These are phyloP conservation scores for Cyrtonyx montezumae DNA, from an alignment of 2,113 vertebrate species.

Conservation along the genomic window DNA sequence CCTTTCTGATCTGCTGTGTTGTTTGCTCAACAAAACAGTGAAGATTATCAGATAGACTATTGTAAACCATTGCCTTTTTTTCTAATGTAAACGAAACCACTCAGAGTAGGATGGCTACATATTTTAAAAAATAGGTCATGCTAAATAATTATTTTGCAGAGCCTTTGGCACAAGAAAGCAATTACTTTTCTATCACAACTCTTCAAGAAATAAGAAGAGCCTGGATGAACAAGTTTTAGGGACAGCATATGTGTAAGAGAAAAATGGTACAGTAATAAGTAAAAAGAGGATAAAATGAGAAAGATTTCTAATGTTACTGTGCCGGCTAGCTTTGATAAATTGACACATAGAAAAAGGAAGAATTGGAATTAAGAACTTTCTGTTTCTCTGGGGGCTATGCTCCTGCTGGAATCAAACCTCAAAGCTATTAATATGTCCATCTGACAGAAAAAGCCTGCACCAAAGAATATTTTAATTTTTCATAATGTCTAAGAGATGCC, in stretches of 20 bases:
- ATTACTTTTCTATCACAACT: neutral
- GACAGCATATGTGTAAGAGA: neutral
- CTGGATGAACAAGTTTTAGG: neutral
- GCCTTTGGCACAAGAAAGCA: constrained; percentile 40
- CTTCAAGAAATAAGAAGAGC: neutral
- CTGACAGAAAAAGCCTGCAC: constrained; percentile 4
- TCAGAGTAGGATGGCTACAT: neutral
- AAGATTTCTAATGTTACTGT: neutral
- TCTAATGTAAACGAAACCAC: constrained; percentile 40
- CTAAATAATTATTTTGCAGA: constrained; percentile 17
- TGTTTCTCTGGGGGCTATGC: constrained; percentile 16
- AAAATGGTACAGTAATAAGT: neutral
- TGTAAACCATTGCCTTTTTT: constrained; percentile 47
- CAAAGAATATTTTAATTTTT: constrained; percentile 66
- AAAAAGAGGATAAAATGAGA: neutral
- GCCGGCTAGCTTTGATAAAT: constrained; percentile 40
- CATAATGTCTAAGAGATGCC: constrained; percentile 34
- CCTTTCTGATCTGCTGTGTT: neutral
- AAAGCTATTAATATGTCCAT: constrained; percentile 15
- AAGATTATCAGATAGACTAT: constrained; percentile 50
- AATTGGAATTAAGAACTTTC: constrained; percentile 26
- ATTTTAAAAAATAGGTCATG: neutral
- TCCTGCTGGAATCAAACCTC: constrained; percentile 37
- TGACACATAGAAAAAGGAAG: neutral
- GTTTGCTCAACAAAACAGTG: constrained; percentile 31